These are phyloP conservation scores for Aporophyla nigra DNA, from an alignment of 2,888 invertebrate genomes.

Conservation along the genomic window DNA sequence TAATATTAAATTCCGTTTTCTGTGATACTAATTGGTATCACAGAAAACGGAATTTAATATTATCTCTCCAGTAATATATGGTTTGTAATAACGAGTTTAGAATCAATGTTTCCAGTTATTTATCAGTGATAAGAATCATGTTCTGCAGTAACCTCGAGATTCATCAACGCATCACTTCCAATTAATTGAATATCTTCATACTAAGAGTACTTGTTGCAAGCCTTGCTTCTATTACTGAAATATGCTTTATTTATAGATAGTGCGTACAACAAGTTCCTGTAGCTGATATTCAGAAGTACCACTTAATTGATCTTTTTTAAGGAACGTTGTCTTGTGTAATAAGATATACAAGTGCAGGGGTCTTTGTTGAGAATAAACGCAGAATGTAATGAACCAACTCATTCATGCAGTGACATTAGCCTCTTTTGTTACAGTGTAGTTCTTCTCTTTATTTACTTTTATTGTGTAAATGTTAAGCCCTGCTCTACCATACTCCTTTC, in stretches of 20 bases:
- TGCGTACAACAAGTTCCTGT: not conserved
- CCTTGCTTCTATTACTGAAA: conserved; percentile 40
- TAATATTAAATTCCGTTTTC: no score
- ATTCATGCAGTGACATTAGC: not conserved
- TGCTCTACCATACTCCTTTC: not conserved
- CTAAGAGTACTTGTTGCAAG: conserved; percentile 7
- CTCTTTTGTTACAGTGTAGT: not conserved
- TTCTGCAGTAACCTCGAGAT: conserved; percentile 30
- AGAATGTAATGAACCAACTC: not conserved
- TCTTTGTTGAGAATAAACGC: not conserved
- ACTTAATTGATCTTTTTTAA: not conserved
- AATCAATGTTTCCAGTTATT: conserved; percentile 1
- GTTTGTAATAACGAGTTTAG: not conserved
- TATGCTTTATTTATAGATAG: conserved; percentile 7
- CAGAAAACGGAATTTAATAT: not conserved
- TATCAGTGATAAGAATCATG: conserved; percentile 4
- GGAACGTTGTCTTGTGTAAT: not conserved
- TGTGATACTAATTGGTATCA: not conserved
- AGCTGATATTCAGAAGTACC: not conserved
- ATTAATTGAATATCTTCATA: conserved; percentile 43
- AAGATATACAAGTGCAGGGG: not conserved
- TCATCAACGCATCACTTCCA: conserved; percentile 34
- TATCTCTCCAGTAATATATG: not conserved
- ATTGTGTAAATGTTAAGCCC: not conserved
- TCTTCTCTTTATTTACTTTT: not conserved